Percentiles rank a stretch among this genome's conserved stretches.
Conservation (phyloP, 2,797 vertebrate genomes). For the Cuculus canorus region DNA sequence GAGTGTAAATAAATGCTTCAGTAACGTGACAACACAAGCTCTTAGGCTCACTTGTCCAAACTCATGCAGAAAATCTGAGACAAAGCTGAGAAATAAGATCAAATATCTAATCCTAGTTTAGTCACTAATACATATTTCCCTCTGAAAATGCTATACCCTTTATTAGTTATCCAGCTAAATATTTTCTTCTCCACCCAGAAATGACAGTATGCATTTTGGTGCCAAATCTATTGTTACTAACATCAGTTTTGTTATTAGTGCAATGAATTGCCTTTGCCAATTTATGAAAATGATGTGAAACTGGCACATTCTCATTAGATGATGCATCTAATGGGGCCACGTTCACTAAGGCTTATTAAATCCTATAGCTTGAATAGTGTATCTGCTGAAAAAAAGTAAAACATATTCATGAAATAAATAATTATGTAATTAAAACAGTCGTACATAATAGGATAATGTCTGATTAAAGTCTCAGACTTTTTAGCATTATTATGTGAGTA, state of each 20-base stretch:
- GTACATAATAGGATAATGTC: neutral
- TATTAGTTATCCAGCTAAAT: neutral
- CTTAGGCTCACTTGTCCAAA: neutral
- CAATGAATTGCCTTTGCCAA: neutral
- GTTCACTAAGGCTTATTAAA: neutral
- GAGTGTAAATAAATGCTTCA: neutral
- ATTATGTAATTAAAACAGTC: neutral
- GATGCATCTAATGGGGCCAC: neutral
- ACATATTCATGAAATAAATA: slow-evolving; percentile 11
- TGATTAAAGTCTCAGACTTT: slow-evolving; percentile 16
- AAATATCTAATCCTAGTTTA: neutral
- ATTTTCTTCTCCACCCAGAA: neutral
- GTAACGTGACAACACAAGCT: neutral
- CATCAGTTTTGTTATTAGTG: neutral
- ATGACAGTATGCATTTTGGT: neutral
- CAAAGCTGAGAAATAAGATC: neutral
- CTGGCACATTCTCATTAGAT: neutral
- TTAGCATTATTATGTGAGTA: neutral
- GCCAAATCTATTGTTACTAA: neutral
- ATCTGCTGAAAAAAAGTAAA: neutral
- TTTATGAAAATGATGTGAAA: neutral
- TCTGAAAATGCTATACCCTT: neutral
- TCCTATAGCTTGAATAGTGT: neutral
- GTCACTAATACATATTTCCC: neutral
- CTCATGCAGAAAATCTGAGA: neutral